A percentile compares a stretch with the other conserved stretches of the same genome.
phyloP scores from a whole-genome alignment of 2,888 invertebrate genomes.

The Blastobasis lacticolella region DNA sequence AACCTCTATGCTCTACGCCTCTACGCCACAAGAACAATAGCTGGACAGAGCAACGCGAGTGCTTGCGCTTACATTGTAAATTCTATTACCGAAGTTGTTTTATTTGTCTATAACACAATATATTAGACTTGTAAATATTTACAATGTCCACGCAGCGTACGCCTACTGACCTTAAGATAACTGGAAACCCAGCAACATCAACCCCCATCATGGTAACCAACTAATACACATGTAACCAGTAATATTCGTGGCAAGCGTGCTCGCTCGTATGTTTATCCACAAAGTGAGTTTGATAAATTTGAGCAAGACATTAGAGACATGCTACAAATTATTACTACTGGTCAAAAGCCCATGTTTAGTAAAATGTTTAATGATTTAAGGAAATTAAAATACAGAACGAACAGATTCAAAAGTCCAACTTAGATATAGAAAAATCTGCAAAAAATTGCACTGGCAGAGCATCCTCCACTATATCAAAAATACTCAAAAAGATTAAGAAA shows the following conservation, averaged over 20 bases:
- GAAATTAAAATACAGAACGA: background rate
- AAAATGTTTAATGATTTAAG: background rate
- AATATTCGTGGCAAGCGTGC: background rate
- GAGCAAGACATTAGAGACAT: background rate
- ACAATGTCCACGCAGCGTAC: background rate
- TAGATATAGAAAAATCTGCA: background rate
- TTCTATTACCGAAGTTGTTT: too few relatives aligned
- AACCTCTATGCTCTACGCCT: too few relatives aligned
- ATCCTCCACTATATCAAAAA: too few relatives aligned
- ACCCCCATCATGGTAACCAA: background rate
- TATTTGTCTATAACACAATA: too few relatives aligned
- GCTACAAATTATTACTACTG: background rate
- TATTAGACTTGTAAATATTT: too few relatives aligned
- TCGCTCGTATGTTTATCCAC: background rate
- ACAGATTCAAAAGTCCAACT: background rate
- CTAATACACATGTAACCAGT: background rate
- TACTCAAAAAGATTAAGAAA: too few relatives aligned
- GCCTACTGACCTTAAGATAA: background rate
- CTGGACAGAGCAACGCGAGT: too few relatives aligned
- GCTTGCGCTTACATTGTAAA: too few relatives aligned
- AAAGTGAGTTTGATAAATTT: background rate
- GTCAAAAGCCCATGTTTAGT: background rate
- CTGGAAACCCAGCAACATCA: background rate
- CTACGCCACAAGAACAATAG: too few relatives aligned
- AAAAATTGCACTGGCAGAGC: too few relatives aligned